Evolutionary conservation across 2,113 vertebrate genomes (phyloP).

Genomic region (Choloepus hoffmanni): DNA sequence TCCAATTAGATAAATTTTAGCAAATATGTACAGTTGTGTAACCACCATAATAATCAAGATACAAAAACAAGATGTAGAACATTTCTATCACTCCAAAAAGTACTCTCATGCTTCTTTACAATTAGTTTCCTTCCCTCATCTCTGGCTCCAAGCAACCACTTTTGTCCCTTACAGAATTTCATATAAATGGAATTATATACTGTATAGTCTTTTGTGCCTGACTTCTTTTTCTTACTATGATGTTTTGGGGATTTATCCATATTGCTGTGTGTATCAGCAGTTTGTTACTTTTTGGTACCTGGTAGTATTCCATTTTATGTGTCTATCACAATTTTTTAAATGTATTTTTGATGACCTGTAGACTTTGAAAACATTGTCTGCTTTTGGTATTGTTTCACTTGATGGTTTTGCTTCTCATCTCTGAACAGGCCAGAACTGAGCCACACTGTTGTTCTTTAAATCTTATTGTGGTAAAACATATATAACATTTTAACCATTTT

Average conservation of each 20-base stretch:
- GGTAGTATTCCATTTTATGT: background rate
- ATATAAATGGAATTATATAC: background rate
- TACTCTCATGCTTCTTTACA: background rate
- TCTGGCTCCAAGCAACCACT: background rate
- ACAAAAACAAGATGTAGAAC: background rate
- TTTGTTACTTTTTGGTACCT: background rate
- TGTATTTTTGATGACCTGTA: background rate
- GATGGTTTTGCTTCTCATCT: background rate
- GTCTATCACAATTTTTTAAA: background rate
- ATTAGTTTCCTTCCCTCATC: background rate
- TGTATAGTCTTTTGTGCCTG: background rate
- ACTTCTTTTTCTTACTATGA: background rate
- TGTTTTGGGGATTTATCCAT: background rate
- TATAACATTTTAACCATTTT: no score
- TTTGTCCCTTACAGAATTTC: background rate
- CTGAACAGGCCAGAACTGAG: background rate
- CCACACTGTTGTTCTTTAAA: no score
- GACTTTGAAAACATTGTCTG: background rate
- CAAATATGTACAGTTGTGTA: background rate
- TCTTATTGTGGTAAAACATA: no score
- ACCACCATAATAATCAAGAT: background rate
- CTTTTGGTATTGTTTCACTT: background rate
- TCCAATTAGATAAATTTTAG: background rate
- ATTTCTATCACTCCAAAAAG: background rate
- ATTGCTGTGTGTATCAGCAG: background rate